Evolutionary conservation across 2,888 invertebrate species (phyloP), one percentile per base, ranked within the genome.

Genomic region (Trichopria drosophilae): DNA sequence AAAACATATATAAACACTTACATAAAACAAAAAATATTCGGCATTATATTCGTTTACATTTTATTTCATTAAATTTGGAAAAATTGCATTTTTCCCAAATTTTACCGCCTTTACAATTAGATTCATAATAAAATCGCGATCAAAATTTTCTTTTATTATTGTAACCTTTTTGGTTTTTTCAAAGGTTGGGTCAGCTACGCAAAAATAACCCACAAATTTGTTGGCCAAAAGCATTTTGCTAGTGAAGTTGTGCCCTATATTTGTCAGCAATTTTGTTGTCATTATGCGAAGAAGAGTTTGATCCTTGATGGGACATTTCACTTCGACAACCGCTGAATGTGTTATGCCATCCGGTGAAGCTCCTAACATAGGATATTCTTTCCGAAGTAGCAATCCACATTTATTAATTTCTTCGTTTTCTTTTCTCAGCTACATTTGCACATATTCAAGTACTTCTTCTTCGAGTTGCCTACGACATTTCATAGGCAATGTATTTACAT

Each of bases 211-310:
- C 36, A 55, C 51, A 29, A 47, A 50, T 43, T 58, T 56, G 10
- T 50, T 37, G 15, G 56, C 24, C 24, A 62, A 50, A 41, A 58
- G 55, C 66, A 66, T 66, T 53, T 66, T 63, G 39, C 66, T 7
- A 23, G 66, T 58, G n/a, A n/a, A n/a, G n/a, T n/a, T n/a, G n/a
- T n/a, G n/a, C n/a, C n/a, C n/a, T 13, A 66, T 55, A 46, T 67
- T 65, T 6, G 48, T 49, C 7, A 36, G 22, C 22, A 42, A 47
- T 37, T 29, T 51, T 1, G 39, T 44, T 6, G 6, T 23, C 2
- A 53, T 44, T 48, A 13, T 34, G 2, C 23, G 18, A 22, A 1
- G 20, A 22, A 32, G 20, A 32, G 19, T 31, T 31, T 43, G 20
- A 22, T 43, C 13, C 6, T 4, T 31, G 1, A 4, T 7, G 6